Evolutionary conservation across 37 sponge, comb jelly and placozoan species (phyloP), one percentile per base, ranked within the genome.

Genomic region (Halichondria panicea): DNA sequence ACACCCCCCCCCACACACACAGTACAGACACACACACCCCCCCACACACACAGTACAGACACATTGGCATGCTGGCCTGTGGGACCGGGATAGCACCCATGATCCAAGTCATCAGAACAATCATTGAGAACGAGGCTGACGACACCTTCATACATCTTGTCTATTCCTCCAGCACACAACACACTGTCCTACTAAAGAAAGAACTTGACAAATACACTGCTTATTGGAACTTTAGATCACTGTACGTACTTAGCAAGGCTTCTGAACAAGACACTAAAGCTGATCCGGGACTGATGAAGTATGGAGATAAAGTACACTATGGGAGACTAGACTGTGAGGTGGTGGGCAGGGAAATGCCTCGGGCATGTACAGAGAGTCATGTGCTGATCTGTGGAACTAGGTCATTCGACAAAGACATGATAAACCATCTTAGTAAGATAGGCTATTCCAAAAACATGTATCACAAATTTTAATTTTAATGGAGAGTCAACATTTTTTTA

Each of bases 51-150:
- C 75, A 84, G 86, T 89, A 58, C 43, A 45, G 56, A 21, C 35
- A 66, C 18, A 61, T 94, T 34, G 65, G 71, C 1, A 89, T 94
- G 91, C 78, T 94, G 55, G 84, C 84, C 3, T 83, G 85, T 77
- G 94, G 94, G 0, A 94, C 91, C 33, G 91, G 94, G 0, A 72
- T 93, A 1, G 83, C 94, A 42, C 94, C 94, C 32, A 81, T 93
- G 89, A 0, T 86, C 21, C 90, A 93, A 42, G 53, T 93, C 15
- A 71, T 74, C 41, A 43, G 84, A 36, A 53, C 32, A 39, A 40
- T 89, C 19, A 59, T 93, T 43, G 84, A 89, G 32, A 89, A 89
- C 41, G 94, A 93, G 31, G 78, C 85, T 3, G 94, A 93, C 25
- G 87, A 81, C 21, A 93, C 94, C 2, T 53, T 63, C 33, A 4